Percentiles rank a stretch among this genome's conserved stretches.
Evolutionary conservation across 2,797 vertebrate genomes (phyloP).

Genomic region (Moxostoma hubbsi): DNA sequence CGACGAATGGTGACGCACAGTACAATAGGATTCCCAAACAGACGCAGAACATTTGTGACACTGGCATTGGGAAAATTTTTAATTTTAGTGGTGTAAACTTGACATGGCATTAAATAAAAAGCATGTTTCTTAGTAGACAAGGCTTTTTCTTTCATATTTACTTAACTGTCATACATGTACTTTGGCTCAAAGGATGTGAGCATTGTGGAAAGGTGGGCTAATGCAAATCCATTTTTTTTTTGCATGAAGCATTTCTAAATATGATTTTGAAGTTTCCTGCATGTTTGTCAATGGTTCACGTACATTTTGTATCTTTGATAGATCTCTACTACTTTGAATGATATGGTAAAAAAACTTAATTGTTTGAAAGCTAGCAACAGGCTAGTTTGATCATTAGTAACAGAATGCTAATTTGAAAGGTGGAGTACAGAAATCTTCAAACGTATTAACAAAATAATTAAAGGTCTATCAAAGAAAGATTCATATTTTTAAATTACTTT

Average conservation of each 20-base stretch:
- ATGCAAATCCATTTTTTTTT: no score
- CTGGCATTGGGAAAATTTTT: conserved; percentile 17
- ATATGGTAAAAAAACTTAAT: background rate
- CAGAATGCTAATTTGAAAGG: background rate
- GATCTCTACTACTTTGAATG: background rate
- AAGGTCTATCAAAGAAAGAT: no score
- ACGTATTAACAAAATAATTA: background rate
- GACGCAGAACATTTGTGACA: conserved; percentile 57
- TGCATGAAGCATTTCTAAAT: no score
- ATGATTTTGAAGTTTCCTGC: no score
- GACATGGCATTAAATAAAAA: background rate
- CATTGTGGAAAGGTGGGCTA: no score
- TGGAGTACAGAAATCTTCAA: no score
- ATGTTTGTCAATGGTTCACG: no score
- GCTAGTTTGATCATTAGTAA: background rate
- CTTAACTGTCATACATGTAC: background rate
- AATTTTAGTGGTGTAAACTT: conserved; percentile 34
- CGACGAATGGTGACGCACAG: conserved; percentile 73
- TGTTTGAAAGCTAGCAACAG: conserved; percentile 5
- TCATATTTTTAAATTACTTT: no score
- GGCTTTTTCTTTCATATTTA: background rate
- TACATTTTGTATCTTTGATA: no score
- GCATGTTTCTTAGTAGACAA: background rate
- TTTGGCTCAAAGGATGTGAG: background rate
- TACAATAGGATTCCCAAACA: conserved; percentile 74